These are phyloP conservation scores for Zapornia atra DNA, from an alignment of 2,113 vertebrate genomes.

Conservation along the genomic window DNA sequence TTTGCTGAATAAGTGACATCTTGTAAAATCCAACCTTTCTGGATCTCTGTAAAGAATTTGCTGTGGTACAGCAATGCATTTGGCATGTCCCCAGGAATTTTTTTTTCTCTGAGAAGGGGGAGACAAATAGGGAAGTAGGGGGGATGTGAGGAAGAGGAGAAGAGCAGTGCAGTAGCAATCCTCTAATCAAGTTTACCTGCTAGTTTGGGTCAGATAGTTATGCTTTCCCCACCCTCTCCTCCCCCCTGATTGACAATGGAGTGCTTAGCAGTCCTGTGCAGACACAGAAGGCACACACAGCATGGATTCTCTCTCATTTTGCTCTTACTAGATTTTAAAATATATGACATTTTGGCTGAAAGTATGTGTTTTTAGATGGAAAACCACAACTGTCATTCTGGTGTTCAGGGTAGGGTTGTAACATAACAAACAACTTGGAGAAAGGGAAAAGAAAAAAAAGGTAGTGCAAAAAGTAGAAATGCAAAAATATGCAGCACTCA, in stretches of 20 bases:
- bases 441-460: not conserved
- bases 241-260: not conserved
- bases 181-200: not conserved
- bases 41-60: not conserved
- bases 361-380: not conserved
- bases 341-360: not conserved
- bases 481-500: not conserved
- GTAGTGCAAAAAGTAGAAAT: not conserved
- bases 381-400: accelerated
- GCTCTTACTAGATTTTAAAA: not conserved
- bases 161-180: not conserved
- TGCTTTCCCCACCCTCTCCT: accelerated
- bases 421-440: not conserved
- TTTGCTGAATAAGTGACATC: not conserved
- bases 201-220: not conserved
- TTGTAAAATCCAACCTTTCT: not conserved
- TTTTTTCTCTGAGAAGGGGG: not conserved
- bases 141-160: not conserved
- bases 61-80: not conserved
- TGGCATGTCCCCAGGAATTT: not conserved
- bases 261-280: not conserved
- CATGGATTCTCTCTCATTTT: not conserved
- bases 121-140: not conserved
- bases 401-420: not conserved
- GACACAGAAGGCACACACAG: not conserved